Conservation (phyloP, 2,888 invertebrate genomes). For the Trissoscelio sp. region DNA sequence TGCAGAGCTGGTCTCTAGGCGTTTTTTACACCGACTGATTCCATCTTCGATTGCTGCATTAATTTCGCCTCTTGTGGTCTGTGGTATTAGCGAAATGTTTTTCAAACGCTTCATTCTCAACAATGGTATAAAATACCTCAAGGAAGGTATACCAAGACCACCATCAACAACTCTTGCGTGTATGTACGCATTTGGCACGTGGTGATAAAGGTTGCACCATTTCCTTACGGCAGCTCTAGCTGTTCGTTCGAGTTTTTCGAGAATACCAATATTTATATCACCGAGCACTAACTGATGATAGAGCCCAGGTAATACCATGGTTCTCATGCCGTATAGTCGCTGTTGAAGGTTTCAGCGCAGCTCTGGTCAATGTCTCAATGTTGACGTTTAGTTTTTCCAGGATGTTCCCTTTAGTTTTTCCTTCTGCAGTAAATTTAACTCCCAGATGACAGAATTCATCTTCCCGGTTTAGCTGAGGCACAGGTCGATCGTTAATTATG, state of each 20-base stretch:
- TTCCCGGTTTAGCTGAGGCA: slow-evolving; percentile 6
- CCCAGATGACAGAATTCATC: slow-evolving; percentile 50
- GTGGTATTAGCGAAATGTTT: not conserved
- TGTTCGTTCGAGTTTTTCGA: slow-evolving; percentile 70
- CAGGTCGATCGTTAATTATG: not conserved
- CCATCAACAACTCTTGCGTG: slow-evolving; percentile 71
- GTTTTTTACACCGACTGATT: too few relatives aligned
- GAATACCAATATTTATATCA: not conserved
- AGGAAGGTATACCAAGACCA: slow-evolving; percentile 72
- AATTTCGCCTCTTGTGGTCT: too few relatives aligned
- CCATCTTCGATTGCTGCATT: not conserved
- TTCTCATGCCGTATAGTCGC: slow-evolving; percentile 51
- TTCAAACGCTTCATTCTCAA: not conserved
- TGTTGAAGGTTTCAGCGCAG: slow-evolving; percentile 64
- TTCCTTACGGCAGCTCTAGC: slow-evolving; percentile 67
- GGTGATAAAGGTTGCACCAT: slow-evolving; percentile 77
- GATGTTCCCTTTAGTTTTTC: not conserved
- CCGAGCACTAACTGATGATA: not conserved
- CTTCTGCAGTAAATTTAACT: slow-evolving; percentile 25
- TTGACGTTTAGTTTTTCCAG: too few relatives aligned
- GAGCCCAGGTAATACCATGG: not conserved
- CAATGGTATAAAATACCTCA: slow-evolving; percentile 32
- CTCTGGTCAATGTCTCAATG: not conserved
- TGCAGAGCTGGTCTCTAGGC: too few relatives aligned
- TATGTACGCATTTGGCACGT: slow-evolving; percentile 77